Conservation (phyloP, 2,888 invertebrate species). For the Cephus nigrinus region DNA sequence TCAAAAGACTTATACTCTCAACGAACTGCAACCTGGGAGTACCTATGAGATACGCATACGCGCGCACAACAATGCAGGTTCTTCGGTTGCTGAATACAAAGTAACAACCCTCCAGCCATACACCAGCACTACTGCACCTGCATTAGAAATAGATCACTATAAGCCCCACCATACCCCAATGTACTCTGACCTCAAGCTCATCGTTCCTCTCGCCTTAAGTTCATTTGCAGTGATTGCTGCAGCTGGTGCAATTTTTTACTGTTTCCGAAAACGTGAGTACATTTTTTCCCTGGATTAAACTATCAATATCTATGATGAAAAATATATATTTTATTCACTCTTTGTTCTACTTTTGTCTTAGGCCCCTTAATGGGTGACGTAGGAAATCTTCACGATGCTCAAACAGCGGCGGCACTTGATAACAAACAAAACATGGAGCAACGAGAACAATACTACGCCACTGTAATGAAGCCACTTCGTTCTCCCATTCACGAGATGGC, state of each 20-base stretch:
- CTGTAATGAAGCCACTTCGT: slow-evolving; percentile 61
- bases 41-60: slow-evolving; percentile 68
- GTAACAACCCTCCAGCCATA: slow-evolving; percentile 84
- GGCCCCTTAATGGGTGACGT: slow-evolving; percentile 70
- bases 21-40: slow-evolving; percentile 78
- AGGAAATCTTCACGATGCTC: slow-evolving; percentile 62
- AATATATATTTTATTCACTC: too few relatives aligned
- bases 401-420: slow-evolving; percentile 63
- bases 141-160: slow-evolving; percentile 60
- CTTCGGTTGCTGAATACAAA: slow-evolving; percentile 84
- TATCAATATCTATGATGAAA: slow-evolving; percentile 69
- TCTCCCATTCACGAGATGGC: slow-evolving; percentile 68
- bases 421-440: slow-evolving; percentile 66
- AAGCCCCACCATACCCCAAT: slow-evolving; percentile 60
- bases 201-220: slow-evolving; percentile 60
- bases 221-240: slow-evolving; percentile 62
- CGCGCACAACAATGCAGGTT: slow-evolving; percentile 89
- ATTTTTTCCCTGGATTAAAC: slow-evolving; percentile 23
- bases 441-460: slow-evolving; percentile 64
- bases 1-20: slow-evolving; percentile 84
- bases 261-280: slow-evolving; percentile 63
- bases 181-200: slow-evolving; percentile 60
- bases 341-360: slow-evolving; percentile 57
- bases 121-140: slow-evolving; percentile 71
- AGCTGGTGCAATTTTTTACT: slow-evolving; percentile 63